phyloP scores from a whole-genome alignment of 1,140 invertebrate genomes.

The Drosophila persimilis region DNA sequence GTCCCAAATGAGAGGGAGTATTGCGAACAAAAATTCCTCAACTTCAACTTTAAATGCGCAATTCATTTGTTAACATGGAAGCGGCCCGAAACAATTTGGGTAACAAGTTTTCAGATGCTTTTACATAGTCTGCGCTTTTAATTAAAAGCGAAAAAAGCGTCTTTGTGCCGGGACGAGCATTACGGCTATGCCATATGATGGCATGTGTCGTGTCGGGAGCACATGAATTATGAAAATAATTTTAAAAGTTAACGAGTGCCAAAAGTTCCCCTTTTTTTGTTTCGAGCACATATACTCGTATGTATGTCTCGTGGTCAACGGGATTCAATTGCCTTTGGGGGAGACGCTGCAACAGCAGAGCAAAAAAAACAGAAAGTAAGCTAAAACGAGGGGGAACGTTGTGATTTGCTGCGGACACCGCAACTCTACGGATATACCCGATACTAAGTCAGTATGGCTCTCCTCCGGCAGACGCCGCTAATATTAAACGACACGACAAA shows the following conservation, averaged over 20 bases:
- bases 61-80: conserved; percentile 78
- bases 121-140: conserved; percentile 64
- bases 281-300: not conserved
- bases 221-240: conserved; percentile 63
- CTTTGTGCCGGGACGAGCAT: conserved; percentile 24
- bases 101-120: conserved; percentile 61
- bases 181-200: conserved; percentile 19
- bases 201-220: conserved; percentile 30
- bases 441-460: too few species aligned
- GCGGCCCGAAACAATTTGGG: conserved; percentile 66
- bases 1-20: conserved; percentile 27
- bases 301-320: conserved; percentile 16
- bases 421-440: too few species aligned
- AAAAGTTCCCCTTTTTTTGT: conserved; percentile 33
- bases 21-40: conserved; percentile 43
- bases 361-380: conserved; percentile 22
- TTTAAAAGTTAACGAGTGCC: conserved; percentile 63
- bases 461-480: too few species aligned
- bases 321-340: conserved; percentile 37
- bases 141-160: conserved; percentile 60
- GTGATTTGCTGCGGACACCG: too few species aligned
- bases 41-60: conserved; percentile 72
- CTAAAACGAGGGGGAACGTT: too few species aligned
- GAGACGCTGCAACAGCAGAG: not conserved
- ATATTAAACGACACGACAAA: too few species aligned